Conservation (phyloP, 2,888 invertebrate genomes). For the Ennomos fuscantarius region DNA sequence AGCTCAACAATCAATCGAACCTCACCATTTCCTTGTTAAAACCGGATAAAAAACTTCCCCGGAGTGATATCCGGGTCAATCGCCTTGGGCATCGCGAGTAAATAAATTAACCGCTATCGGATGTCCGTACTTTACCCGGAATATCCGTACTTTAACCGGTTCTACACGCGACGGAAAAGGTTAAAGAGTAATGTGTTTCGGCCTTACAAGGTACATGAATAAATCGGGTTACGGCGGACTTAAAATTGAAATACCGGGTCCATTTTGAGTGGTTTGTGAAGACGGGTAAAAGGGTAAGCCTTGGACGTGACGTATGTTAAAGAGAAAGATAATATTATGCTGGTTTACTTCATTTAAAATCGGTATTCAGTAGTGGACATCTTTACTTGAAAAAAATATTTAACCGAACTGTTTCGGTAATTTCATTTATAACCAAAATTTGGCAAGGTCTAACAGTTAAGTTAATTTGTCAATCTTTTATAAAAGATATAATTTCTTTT, state of each 20-base stretch:
- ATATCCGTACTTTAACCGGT: constrained; percentile 21
- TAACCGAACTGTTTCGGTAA: no score
- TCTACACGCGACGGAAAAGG: constrained; percentile 31
- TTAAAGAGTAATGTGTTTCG: constrained; percentile 32
- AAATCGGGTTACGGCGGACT: constrained; percentile 13
- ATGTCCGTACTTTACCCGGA: constrained; percentile 62
- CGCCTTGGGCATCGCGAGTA: constrained; percentile 65
- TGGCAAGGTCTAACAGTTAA: no score
- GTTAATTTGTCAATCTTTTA: no score
- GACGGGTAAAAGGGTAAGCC: constrained; percentile 18
- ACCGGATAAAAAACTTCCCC: constrained; percentile 45
- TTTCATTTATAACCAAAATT: no score
- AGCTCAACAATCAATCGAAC: constrained; percentile 24
- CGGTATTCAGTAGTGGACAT: no score
- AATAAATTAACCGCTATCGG: constrained; percentile 78
- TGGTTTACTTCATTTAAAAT: no score
- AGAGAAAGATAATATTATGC: no score
- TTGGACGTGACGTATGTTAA: no score
- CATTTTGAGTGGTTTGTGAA: constrained; percentile 9
- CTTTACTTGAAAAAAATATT: no score
- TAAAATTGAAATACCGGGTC: constrained; percentile 11
- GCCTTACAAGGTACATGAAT: constrained; percentile 22
- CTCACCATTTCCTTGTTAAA: constrained; percentile 38
- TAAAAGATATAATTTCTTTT: no score
- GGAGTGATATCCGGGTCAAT: constrained; percentile 68